Base-by-base conservation (phyloP, 2,888 invertebrate genomes). In the Coremacera marginata region DNA sequence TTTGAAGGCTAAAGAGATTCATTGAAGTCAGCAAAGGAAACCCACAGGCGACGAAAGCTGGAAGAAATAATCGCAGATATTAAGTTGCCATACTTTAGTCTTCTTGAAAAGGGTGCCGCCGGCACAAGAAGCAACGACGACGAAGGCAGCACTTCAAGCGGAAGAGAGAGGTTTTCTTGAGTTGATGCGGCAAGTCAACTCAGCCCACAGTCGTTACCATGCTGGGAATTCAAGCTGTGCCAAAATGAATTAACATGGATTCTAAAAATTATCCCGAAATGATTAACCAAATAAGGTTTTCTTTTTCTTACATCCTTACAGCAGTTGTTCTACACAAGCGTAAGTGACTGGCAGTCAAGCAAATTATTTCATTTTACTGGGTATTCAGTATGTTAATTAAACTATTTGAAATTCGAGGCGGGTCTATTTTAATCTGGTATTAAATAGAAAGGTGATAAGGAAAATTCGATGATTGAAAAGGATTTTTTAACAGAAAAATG, bases 221-320 rank as follows among this genome's bases (percentile, higher is more conserved):
- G 74, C 65, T 80, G 82, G 9, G 80, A 76, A 60, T 78, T 76
- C 82, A 71, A 72, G 79, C 80, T 77, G 82, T 67, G 82, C 74
- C 67, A 63, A 75, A 81, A 81, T 81, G 77, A 82, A 80, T 80
- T 80, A 82, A 80, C 80, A 79, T 78, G 76, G 78, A 73, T 79
- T 78, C 77, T 79, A 77, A 76, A 78, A 81, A 78, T 79, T 82
- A 81, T 79, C 81, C 79, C 80, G 71, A 82, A 80, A 81, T 82
- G 81, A 82, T 81, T 82, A 81, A 81, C 81, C 81, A 81, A 80
- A 82, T 81, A 82, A 81, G 75, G 79, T 80, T 80, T 81, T 81
- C 5, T 78, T 78, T 78, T 78, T 70, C 72, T 79, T 75, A 73
- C 65, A 76, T 72, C 75, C 75, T 76, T 70, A 62, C 76, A 63